Percentiles rank a stretch among this genome's conserved stretches.
Conservation (phyloP, 92 coral and sea anemone genomes). For the Pocillopora grandis region DNA sequence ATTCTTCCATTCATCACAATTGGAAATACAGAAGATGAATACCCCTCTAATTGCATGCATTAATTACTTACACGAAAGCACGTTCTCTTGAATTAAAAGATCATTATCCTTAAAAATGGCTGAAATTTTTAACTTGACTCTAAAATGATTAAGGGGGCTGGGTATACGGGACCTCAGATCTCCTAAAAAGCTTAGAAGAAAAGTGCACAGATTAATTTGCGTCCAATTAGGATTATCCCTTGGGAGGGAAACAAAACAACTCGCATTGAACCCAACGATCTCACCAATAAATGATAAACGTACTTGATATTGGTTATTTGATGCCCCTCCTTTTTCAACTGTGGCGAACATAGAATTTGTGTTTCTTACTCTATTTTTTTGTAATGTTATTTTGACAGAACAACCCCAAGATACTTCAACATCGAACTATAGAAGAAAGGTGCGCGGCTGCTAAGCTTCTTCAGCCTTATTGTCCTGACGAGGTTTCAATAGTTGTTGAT, state of each 20-base stretch:
- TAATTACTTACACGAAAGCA: slow-evolving; percentile 13
- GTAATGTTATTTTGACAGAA: slow-evolving; percentile 10
- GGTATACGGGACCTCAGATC: background rate
- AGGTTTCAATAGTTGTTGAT: slow-evolving; percentile 45
- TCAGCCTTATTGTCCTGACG: slow-evolving; percentile 17
- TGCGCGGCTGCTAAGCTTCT: slow-evolving; percentile 20
- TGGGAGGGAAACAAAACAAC: background rate
- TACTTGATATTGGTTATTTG: background rate
- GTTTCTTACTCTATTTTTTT: background rate
- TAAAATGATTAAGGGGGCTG: background rate
- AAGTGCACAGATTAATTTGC: background rate
- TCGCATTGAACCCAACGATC: background rate
- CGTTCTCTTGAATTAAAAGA: background rate
- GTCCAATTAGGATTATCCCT: background rate
- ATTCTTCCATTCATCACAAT: background rate
- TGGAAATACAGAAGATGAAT: background rate
- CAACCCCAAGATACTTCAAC: slow-evolving; percentile 17
- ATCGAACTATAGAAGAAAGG: background rate
- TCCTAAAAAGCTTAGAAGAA: background rate
- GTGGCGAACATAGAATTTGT: background rate
- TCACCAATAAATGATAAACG: background rate
- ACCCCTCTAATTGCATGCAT: slow-evolving; percentile 5
- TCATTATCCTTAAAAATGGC: background rate
- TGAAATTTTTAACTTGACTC: background rate
- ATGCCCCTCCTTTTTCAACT: background rate